Conservation (phyloP, 1,140 invertebrate species). For the Ceratosolen solmsi region DNA sequence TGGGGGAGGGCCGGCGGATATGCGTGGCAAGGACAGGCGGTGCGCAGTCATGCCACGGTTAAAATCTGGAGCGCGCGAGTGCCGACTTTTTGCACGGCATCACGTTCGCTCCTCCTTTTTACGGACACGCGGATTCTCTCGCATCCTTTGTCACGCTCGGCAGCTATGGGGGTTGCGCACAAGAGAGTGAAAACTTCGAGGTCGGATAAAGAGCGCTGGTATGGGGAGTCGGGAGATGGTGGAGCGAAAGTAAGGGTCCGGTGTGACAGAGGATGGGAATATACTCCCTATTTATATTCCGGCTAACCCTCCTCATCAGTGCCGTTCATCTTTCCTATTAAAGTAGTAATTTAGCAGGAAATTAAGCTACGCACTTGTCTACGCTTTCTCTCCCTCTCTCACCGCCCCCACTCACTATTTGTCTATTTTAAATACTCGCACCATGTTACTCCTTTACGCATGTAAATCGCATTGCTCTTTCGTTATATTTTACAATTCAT, state of each 20-base stretch:
- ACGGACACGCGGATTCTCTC: constrained; percentile 52
- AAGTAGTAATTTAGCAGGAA: constrained; percentile 76
- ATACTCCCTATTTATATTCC: constrained; percentile 73
- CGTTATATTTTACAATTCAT: neutral
- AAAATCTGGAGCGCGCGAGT: constrained; percentile 59
- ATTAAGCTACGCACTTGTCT: constrained; percentile 72
- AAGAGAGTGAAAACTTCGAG: neutral
- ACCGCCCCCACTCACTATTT: constrained; percentile 30
- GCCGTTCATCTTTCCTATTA: constrained; percentile 75
- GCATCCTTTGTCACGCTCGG: constrained; percentile 53
- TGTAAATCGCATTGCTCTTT: neutral
- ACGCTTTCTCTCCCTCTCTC: constrained; percentile 54
- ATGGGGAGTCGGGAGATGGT: constrained; percentile 37
- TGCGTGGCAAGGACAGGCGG: constrained; percentile 1
- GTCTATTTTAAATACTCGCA: constrained; percentile 30
- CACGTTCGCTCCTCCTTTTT: constrained; percentile 19
- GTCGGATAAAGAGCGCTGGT: constrained; percentile 10
- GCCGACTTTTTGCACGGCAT: neutral
- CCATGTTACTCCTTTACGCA: neutral
- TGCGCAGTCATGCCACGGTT: constrained; percentile 51
- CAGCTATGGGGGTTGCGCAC: neutral
- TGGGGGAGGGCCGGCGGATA: neutral
- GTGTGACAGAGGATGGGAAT: constrained; percentile 53
- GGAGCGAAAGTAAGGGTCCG: constrained; percentile 52
- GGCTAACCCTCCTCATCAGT: constrained; percentile 74